phyloP scores from a whole-genome alignment of 2,113 vertebrate species.

The Chaetura pelagica region DNA sequence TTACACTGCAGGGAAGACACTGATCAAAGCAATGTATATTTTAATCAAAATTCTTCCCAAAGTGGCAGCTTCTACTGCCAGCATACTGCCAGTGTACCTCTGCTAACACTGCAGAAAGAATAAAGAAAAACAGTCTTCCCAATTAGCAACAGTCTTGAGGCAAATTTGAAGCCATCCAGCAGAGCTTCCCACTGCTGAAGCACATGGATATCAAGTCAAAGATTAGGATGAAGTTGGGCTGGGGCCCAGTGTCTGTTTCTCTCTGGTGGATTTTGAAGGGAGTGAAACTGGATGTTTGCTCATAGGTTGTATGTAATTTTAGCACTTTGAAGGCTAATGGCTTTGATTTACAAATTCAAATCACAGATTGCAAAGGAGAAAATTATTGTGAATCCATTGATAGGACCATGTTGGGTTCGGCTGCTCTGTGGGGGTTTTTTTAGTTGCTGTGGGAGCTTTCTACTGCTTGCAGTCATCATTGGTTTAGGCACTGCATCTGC shows the following conservation, averaged over 20 bases:
- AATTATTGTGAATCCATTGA: neutral
- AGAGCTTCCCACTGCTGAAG: neutral
- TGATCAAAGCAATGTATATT: conserved; percentile 37
- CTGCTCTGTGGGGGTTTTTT: accelerated
- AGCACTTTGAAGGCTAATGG: neutral
- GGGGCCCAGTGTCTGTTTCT: neutral
- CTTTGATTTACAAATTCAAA: neutral
- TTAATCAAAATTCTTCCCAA: conserved; percentile 40
- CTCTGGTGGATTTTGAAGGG: neutral
- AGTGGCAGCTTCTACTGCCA: neutral
- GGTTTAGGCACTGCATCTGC: neutral
- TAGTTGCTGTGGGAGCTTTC: neutral
- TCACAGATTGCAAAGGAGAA: neutral
- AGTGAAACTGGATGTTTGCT: neutral
- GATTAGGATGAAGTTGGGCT: neutral
- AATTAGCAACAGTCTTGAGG: neutral
- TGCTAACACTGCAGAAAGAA: conserved; percentile 21
- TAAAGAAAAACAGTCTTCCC: neutral
- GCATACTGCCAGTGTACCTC: neutral
- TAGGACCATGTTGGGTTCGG: accelerated
- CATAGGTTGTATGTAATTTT: neutral
- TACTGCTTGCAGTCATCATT: neutral
- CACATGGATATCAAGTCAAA: neutral
- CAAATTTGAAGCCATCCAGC: neutral
- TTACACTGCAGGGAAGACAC: neutral